Evolutionary conservation across 2,797 vertebrate species (phyloP).

Genomic region (Falco naumanni): DNA sequence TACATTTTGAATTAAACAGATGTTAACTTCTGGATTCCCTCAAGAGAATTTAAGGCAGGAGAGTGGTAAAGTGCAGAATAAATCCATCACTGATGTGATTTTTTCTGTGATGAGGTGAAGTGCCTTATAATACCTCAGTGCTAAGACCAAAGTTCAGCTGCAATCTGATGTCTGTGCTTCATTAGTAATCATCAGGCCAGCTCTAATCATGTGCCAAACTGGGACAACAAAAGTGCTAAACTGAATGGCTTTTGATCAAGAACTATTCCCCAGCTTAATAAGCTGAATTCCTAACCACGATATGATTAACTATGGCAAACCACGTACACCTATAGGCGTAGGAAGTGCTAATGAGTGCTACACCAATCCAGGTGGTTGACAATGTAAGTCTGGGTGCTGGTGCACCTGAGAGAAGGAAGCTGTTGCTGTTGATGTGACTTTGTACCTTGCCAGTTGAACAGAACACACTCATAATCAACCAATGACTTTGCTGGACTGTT

Average conservation of each 20-base stretch:
- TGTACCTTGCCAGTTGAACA: not conserved
- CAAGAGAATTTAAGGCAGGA: not conserved
- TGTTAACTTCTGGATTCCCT: not conserved
- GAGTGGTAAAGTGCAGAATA: not conserved
- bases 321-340: no score
- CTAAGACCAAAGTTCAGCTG: not conserved
- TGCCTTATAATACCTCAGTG: not conserved
- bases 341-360: not conserved
- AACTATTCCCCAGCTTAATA: not conserved
- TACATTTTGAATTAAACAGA: not conserved
- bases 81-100: not conserved
- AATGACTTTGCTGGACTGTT: not conserved
- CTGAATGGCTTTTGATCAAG: not conserved
- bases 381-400: no score
- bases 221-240: not conserved
- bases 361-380: not conserved
- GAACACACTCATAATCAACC: fast-evolving
- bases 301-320: not conserved
- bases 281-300: not conserved
- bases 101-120: not conserved
- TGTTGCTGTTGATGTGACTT: not conserved
- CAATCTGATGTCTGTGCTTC: not conserved
- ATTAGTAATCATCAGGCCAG: not conserved
- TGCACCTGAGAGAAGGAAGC: not conserved
- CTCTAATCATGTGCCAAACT: not conserved